These are phyloP conservation scores for Drosophila paranaensis DNA, from an alignment of 2,888 invertebrate species.

Conservation along the genomic window DNA sequence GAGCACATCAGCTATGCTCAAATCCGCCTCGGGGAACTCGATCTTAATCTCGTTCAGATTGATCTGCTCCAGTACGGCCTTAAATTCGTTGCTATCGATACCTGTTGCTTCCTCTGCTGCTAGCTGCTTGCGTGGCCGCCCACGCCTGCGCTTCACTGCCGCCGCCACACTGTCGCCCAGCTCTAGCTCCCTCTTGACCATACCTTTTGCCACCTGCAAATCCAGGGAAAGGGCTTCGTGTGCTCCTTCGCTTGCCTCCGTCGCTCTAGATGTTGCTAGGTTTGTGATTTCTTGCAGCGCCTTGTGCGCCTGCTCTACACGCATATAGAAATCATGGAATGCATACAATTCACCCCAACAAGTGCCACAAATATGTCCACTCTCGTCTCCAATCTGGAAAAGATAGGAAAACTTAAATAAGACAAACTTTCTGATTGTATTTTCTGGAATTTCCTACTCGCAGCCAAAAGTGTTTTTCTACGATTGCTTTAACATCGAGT, in stretches of 20 bases:
- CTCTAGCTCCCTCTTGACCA: slow-evolving; percentile 40
- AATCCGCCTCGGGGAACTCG: slow-evolving; percentile 63
- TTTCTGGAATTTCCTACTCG: slow-evolving; percentile 41
- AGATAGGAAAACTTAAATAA: not conserved
- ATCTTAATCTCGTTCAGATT: slow-evolving; percentile 66
- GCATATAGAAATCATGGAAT: slow-evolving; percentile 78
- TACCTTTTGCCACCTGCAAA: not conserved
- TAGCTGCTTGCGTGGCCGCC: slow-evolving; percentile 54
- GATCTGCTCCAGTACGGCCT: slow-evolving; percentile 62
- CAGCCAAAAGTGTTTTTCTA: slow-evolving; percentile 77
- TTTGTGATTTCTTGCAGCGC: slow-evolving; percentile 16
- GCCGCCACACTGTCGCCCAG: slow-evolving; percentile 56
- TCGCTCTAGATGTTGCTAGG: not conserved
- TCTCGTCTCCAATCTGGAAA: slow-evolving; percentile 37
- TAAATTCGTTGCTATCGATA: slow-evolving; percentile 48
- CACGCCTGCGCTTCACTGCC: slow-evolving; percentile 68
- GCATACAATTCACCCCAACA: slow-evolving; percentile 74
- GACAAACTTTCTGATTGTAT: not conserved
- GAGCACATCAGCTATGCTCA: slow-evolving; percentile 61
- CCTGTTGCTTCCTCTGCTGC: slow-evolving; percentile 18
- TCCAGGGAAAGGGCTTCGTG: not conserved
- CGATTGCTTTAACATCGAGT: slow-evolving; percentile 58
- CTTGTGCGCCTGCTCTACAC: slow-evolving; percentile 67
- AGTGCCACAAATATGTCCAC: slow-evolving; percentile 52
- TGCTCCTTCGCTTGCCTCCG: not conserved